These are phyloP conservation scores for Rhombomys opimus DNA, from an alignment of 2,113 vertebrate species.

Conservation along the genomic window DNA sequence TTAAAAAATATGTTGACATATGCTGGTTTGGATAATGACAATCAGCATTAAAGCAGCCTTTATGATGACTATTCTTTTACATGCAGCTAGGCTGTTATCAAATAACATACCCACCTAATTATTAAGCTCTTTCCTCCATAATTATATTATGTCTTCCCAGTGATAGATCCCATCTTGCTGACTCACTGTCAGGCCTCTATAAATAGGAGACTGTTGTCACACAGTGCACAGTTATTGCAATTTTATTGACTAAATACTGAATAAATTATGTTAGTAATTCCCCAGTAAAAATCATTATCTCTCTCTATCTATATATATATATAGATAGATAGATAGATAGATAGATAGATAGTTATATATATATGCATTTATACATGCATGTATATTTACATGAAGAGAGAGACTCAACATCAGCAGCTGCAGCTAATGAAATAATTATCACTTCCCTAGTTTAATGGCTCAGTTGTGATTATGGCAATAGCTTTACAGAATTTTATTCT, in stretches of 20 bases:
- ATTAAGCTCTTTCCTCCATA: neutral
- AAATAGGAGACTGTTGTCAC: neutral
- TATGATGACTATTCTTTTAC: neutral
- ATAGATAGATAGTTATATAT: too few relatives aligned
- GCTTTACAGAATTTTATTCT: neutral
- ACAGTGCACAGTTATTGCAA: neutral
- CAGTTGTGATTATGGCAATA: conserved; percentile 23
- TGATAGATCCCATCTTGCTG: neutral
- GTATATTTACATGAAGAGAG: neutral
- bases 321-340: too few relatives aligned
- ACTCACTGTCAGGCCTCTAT: neutral
- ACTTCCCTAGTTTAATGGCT: conserved; percentile 34
- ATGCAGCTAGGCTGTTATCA: neutral
- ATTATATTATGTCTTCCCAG: neutral
- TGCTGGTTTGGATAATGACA: neutral
- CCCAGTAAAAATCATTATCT: neutral
- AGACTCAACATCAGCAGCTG: conserved; percentile 60
- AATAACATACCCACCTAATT: neutral
- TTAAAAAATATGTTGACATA: neutral
- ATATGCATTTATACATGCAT: neutral
- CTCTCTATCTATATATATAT: neutral
- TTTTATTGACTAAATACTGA: conserved; percentile 33
- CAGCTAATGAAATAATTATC: conserved; percentile 68
- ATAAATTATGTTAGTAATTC: conserved; percentile 28
- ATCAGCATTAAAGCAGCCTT: neutral